Evolutionary conservation across 2,113 vertebrate genomes (phyloP).

Genomic region (Collichthys lucidus): DNA sequence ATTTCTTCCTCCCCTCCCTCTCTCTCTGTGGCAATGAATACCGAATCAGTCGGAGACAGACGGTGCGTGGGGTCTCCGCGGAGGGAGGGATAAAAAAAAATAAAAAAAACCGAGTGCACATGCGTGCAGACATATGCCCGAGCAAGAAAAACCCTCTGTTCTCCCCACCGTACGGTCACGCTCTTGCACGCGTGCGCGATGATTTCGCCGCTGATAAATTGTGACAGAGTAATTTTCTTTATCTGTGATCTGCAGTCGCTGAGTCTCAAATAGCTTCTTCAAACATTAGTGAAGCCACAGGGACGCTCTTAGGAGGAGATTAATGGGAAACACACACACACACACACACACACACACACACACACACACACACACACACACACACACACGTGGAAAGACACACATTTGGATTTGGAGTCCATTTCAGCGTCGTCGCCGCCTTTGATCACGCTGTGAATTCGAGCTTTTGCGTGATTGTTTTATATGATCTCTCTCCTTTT

Average conservation of each 20-base stretch:
- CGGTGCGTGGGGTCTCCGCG: slow-evolving; percentile 70
- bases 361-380: neutral
- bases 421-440: neutral
- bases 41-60: slow-evolving; percentile 68
- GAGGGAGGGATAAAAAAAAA: slow-evolving; percentile 53
- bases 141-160: slow-evolving; percentile 30
- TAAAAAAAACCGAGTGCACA: slow-evolving; percentile 2
- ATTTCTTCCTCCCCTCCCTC: slow-evolving; percentile 4
- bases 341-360: neutral
- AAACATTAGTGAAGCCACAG: slow-evolving; percentile 18
- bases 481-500: slow-evolving; percentile 10
- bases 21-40: slow-evolving; percentile 54
- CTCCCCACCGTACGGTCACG: neutral
- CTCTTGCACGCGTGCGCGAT: slow-evolving; percentile 14
- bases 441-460: slow-evolving; percentile 35
- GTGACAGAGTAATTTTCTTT: slow-evolving; percentile 65
- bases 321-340: slow-evolving; percentile 39
- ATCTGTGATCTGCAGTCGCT: slow-evolving; percentile 51
- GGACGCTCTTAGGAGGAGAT: neutral
- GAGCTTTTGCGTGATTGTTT: neutral
- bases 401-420: neutral
- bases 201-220: slow-evolving; percentile 52
- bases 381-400: too few relatives aligned
- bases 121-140: slow-evolving; percentile 52
- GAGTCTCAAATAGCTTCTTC: slow-evolving; percentile 44